Conservation (phyloP, 1,140 invertebrate genomes). For the Cydia strobilella region DNA sequence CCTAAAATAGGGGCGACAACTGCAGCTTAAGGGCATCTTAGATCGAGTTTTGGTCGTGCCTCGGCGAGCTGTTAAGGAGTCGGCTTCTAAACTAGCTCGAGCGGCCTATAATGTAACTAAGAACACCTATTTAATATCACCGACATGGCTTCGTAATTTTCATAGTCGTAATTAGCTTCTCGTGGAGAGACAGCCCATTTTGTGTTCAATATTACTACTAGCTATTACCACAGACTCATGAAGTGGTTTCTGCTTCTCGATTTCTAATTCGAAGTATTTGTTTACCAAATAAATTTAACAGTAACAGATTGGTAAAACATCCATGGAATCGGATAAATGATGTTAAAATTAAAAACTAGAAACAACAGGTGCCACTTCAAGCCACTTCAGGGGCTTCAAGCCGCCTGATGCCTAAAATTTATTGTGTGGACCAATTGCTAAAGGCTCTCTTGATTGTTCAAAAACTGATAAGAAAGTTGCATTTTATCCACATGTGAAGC, state of each 20-base stretch:
- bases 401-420: too few species aligned
- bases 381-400: too few species aligned
- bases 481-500: too few species aligned
- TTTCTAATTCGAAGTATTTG: not conserved
- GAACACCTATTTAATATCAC: slow-evolving; percentile 35
- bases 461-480: too few species aligned
- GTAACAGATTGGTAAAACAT: too few species aligned
- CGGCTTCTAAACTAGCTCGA: not conserved
- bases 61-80: slow-evolving; percentile 5
- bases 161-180: slow-evolving; percentile 31
- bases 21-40: slow-evolving; percentile 30
- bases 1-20: slow-evolving; percentile 32
- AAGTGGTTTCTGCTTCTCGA: not conserved
- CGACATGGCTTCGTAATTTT: slow-evolving; percentile 36
- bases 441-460: too few species aligned
- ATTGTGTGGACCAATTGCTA: too few species aligned
- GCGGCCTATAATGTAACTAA: slow-evolving; percentile 17
- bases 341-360: too few species aligned
- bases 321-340: too few species aligned
- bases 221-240: slow-evolving; percentile 25
- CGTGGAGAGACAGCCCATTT: slow-evolving; percentile 35
- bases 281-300: not conserved
- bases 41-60: slow-evolving; percentile 23
- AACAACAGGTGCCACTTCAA: too few species aligned
- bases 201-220: slow-evolving; percentile 35